These are phyloP conservation scores for Brachionus rubens DNA, from an alignment of 1,140 invertebrate genomes.

Conservation along the genomic window DNA sequence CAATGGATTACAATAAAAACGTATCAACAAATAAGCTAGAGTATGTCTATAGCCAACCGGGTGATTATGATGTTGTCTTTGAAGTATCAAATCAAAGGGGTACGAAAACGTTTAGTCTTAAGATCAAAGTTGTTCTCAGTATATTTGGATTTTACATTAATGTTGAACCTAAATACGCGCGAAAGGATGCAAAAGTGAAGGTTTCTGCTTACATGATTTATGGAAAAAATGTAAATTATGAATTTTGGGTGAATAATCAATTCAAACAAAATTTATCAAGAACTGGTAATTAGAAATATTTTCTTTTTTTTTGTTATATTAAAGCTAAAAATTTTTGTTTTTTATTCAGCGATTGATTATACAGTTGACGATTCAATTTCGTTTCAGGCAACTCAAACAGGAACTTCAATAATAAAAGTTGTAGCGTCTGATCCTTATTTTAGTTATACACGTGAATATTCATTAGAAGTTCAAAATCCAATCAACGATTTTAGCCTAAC, in stretches of 20 bases:
- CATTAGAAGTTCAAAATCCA: neutral
- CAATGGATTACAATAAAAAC: conserved; percentile 26
- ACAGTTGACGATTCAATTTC: neutral
- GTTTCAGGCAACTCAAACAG: neutral
- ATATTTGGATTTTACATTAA: conserved; percentile 4
- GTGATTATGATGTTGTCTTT: conserved; percentile 6
- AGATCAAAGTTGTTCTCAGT: neutral
- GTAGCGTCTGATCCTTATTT: neutral
- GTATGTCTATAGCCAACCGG: neutral
- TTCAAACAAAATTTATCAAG: neutral
- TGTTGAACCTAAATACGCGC: neutral
- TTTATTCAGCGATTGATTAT: neutral
- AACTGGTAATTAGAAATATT: too few species aligned
- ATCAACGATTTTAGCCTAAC: neutral
- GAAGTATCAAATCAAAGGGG: neutral
- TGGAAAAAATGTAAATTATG: neutral
- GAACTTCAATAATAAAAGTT: neutral
- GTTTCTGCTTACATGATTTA: conserved; percentile 9
- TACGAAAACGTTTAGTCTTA: conserved; percentile 8
- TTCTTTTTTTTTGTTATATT: neutral
- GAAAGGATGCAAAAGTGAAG: neutral
- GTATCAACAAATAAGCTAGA: neutral
- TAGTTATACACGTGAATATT: neutral
- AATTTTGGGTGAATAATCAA: neutral
- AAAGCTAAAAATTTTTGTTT: too few species aligned